phyloP scores from a whole-genome alignment of 2,888 invertebrate species.

The Limnephilus marmoratus region DNA sequence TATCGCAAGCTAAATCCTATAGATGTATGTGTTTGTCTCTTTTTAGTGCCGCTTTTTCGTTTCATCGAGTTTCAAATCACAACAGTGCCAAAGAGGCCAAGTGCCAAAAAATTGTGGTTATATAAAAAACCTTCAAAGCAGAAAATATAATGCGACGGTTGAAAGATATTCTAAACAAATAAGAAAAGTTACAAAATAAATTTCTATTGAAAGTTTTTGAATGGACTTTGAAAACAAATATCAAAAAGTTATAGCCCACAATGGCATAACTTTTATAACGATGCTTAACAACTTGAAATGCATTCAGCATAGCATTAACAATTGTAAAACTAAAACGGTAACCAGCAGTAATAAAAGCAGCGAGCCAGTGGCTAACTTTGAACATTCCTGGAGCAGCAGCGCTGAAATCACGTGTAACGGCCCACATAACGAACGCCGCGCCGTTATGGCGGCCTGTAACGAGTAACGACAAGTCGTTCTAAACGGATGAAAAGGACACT shows the following conservation, averaged over 20 bases:
- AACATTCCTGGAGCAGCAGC: background rate
- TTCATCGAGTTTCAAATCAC: no score
- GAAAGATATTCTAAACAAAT: no score
- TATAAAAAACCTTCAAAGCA: no score
- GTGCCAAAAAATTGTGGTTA: no score
- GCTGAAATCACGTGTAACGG: slow-evolving; percentile 42
- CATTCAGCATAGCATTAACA: slow-evolving; percentile 3
- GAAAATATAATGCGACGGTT: no score
- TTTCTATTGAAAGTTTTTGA: no score
- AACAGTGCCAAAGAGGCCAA: no score
- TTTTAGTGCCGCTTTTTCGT: no score
- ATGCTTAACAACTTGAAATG: background rate
- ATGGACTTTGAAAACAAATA: no score
- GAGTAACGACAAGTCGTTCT: background rate
- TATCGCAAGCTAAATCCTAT: no score
- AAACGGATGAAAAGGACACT: slow-evolving; percentile 1
- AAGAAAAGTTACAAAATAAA: no score
- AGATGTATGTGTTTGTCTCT: no score
- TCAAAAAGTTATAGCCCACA: background rate
- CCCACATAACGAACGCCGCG: slow-evolving; percentile 19
- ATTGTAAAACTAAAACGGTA: background rate
- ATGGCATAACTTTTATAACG: background rate
- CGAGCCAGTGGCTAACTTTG: background rate
- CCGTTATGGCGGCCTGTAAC: background rate
- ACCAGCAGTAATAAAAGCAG: slow-evolving; percentile 29